Conservation (phyloP, 2,888 invertebrate genomes). For the Carabus problematicus region DNA sequence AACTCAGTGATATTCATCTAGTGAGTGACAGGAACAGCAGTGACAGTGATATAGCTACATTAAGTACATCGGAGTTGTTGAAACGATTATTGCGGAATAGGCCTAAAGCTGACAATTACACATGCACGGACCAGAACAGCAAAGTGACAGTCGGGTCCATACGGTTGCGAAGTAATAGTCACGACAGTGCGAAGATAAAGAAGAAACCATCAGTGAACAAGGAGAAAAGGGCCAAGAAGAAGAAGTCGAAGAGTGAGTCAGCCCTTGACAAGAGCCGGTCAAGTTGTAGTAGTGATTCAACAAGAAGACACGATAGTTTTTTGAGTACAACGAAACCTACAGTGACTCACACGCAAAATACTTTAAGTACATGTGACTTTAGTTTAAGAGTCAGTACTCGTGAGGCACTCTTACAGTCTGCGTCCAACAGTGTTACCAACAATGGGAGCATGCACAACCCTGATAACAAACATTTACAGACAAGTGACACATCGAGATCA, state of each 20-base stretch:
- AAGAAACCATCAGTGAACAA: background rate
- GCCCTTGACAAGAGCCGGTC: constrained; percentile 9
- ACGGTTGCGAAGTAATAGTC: background rate
- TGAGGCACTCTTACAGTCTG: constrained; percentile 19
- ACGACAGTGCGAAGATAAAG: background rate
- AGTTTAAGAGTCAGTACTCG: background rate
- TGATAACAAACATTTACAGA: constrained; percentile 11
- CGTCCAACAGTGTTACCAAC: constrained; percentile 20
- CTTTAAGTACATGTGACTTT: constrained; percentile 20
- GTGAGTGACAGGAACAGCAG: too few species aligned
- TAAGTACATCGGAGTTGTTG: constrained; percentile 34
- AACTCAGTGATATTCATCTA: too few species aligned
- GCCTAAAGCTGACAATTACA: constrained; percentile 12
- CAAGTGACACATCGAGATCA: background rate
- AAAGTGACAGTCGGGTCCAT: background rate
- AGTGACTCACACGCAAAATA: constrained; percentile 25
- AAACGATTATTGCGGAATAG: constrained; percentile 37
- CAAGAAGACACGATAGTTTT: too few species aligned
- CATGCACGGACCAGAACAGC: background rate
- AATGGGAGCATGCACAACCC: constrained; percentile 36
- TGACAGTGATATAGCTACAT: constrained; percentile 23
- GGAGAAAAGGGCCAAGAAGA: constrained; percentile 9
- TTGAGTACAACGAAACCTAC: background rate
- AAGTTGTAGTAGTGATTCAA: background rate
- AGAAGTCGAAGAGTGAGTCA: constrained; percentile 27